Evolutionary conservation across 2,113 vertebrate genomes (phyloP), one percentile per base, ranked within the genome.

Genomic region (Saguinus midas): DNA sequence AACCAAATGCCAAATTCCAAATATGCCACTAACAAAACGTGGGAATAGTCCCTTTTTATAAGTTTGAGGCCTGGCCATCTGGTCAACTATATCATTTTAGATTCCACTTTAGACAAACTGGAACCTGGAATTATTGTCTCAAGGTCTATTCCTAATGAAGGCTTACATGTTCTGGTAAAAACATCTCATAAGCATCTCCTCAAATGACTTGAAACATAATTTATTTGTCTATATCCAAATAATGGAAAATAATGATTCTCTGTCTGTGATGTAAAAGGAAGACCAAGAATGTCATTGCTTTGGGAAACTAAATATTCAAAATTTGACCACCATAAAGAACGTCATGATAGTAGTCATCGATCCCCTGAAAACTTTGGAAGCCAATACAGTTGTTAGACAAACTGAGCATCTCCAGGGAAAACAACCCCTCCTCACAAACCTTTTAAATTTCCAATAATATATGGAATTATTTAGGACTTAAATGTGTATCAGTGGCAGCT

Each of bases 401-500:
- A 95, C 17, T 78, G 45, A 86, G 37, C 70, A 66, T 68, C 23
- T 80, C 35, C 52, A 84, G n/a, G 58, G 52, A 43, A 86, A 93
- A 96, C 40, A 68, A 73, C 20, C 37, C 37, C 23, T 76, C 84
- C 25, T 29, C 27, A 29, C 13, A 84, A 95, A 79, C 2, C 20
- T 83, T 91, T 43, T 87, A 81, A 94, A 94, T 68, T 92, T 84
- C 64, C 76, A 90, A 96, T 43, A 88, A 93, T 95, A 94, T 88
- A 73, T 96, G 72, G 82, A 91, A 97, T 97, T 96, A 96, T 76
- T 95, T 95, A 93, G 82, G 55, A 93, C 64, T 95, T 90, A 80
- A 89, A 91, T 90, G 50, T 93, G 79, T 93, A 37, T 87, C 78
- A 58, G 50, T 86, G 82, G 57, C 81, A 98, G 97, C 89, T 97